Evolutionary conservation across 1,140 invertebrate species (phyloP).

Genomic region (Eriosoma lanigerum): DNA sequence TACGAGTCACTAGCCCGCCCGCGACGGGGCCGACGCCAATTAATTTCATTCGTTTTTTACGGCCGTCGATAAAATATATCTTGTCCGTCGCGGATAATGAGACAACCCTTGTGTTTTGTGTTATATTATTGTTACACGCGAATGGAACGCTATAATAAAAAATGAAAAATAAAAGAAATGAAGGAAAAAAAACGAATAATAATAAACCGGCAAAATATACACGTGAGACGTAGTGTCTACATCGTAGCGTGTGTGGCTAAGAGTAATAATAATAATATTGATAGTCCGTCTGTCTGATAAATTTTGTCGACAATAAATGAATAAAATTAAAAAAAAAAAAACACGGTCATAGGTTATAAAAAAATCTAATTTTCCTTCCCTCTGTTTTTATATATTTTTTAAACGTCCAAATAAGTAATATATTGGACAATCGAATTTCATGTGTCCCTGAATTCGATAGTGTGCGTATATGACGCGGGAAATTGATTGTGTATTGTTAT

Average conservation of each 20-base stretch:
- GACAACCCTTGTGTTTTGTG: constrained; percentile 10
- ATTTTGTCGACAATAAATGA: constrained; percentile 1
- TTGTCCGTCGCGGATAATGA: constrained; percentile 28
- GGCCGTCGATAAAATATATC: constrained; percentile 33
- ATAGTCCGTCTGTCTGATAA: too few relatives aligned
- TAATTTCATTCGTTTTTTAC: constrained; percentile 40
- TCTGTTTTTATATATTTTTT: too few relatives aligned
- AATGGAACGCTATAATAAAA: background rate
- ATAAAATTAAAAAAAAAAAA: background rate
- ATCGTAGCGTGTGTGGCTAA: background rate
- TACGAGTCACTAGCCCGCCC: constrained; percentile 4
- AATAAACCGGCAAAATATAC: constrained; percentile 30
- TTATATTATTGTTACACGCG: background rate
- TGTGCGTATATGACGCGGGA: background rate
- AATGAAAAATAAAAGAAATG: background rate
- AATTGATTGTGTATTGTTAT: background rate
- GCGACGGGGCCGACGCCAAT: constrained; percentile 25
- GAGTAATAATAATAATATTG: too few relatives aligned
- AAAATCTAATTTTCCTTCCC: too few relatives aligned
- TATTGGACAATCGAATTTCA: background rate
- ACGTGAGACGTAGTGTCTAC: background rate
- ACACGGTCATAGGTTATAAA: too few relatives aligned
- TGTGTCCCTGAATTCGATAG: background rate
- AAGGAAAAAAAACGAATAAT: background rate
- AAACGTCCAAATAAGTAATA: background rate